Evolutionary conservation across 1,140 invertebrate species (phyloP).

Genomic region (Ips nitidus): DNA sequence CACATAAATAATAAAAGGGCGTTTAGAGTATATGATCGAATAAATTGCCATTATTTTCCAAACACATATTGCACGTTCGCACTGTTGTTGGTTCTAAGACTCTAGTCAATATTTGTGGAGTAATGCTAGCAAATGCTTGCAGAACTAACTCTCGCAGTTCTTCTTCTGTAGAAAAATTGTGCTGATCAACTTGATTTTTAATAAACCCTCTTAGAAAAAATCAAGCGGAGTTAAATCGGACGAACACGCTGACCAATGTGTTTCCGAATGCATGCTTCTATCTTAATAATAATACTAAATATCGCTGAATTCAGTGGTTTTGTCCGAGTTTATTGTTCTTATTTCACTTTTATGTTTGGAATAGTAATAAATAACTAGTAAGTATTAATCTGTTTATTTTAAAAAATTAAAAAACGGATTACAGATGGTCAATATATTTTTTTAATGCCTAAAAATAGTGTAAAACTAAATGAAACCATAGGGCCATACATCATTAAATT

Average conservation of each 20-base stretch:
- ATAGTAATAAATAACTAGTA: too few species aligned
- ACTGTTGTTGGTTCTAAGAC: background rate
- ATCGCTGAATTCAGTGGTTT: too few species aligned
- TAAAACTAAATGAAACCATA: too few species aligned
- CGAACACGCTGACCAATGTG: background rate
- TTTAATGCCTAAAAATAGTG: too few species aligned
- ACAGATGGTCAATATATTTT: too few species aligned
- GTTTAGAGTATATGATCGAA: background rate
- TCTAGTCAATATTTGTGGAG: constrained; percentile 7
- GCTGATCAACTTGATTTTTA: background rate
- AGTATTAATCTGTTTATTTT: too few species aligned
- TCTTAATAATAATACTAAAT: too few species aligned
- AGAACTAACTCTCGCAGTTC: constrained; percentile 4
- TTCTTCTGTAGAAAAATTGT: constrained; percentile 8
- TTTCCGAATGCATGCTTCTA: background rate
- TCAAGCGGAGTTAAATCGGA: background rate
- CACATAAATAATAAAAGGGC: background rate
- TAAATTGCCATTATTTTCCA: background rate
- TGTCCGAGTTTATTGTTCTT: too few species aligned
- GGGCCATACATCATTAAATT: too few species aligned
- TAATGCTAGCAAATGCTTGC: constrained; percentile 6
- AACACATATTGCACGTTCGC: background rate
- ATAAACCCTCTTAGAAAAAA: background rate
- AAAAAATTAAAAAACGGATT: too few species aligned
- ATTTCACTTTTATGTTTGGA: too few species aligned